phyloP scores from a whole-genome alignment of 2,797 vertebrate genomes.

The Apogon hyalosoma region DNA sequence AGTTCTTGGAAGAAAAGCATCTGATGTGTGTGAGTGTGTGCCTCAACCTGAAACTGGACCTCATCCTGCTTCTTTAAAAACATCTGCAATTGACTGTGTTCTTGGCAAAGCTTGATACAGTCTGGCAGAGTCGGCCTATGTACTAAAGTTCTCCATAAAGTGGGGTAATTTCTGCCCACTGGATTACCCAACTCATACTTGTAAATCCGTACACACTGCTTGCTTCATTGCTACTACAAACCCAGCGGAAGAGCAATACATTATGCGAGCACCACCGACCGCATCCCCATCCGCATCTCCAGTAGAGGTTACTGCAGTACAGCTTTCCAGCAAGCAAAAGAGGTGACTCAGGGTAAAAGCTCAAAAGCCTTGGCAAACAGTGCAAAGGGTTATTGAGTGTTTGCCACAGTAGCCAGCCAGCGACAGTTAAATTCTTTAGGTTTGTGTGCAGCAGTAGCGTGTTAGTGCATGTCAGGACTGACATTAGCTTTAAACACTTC shows the following conservation, averaged over 20 bases:
- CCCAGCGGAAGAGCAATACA: conserved; percentile 32
- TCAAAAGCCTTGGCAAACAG: conserved; percentile 57
- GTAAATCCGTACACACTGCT: conserved; percentile 49
- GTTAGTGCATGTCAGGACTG: conserved; percentile 16
- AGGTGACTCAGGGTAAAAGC: conserved; percentile 59
- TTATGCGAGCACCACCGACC: conserved; percentile 27
- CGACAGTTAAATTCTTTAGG: conserved; percentile 25
- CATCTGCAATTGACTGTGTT: conserved; percentile 45
- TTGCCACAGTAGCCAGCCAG: conserved; percentile 39
- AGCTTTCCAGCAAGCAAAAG: conserved; percentile 34
- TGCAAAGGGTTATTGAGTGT: conserved; percentile 34
- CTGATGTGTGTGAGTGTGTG: conserved; percentile 23
- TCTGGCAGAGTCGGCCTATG: conserved; percentile 38
- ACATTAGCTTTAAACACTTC: conserved; percentile 19
- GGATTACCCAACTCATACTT: conserved; percentile 65
- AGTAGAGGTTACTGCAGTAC: conserved; percentile 60
- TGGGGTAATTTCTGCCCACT: conserved; percentile 58
- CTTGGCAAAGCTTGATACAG: conserved; percentile 43
- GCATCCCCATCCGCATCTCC: neutral
- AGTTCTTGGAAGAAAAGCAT: conserved; percentile 48
- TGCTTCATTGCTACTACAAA: conserved; percentile 60
- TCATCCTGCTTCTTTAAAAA: conserved; percentile 45
- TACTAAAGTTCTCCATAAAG: conserved; percentile 66
- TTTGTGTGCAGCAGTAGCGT: neutral
- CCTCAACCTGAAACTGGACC: conserved; percentile 45